Conservation (phyloP, 92 coral and sea anemone species). For the Scolanthus callimorphus region DNA sequence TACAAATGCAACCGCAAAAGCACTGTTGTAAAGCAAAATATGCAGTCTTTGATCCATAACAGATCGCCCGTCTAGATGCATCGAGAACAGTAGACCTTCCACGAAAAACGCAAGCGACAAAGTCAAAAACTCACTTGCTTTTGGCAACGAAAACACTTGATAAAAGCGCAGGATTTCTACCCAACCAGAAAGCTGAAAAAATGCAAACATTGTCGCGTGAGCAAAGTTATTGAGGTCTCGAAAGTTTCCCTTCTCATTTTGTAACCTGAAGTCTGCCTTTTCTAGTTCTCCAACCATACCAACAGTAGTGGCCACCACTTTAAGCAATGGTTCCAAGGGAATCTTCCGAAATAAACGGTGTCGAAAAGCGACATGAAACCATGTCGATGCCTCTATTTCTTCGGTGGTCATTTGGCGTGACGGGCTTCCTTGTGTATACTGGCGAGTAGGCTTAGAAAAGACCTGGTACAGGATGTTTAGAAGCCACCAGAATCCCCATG, state of each 20-base stretch:
- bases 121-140: constrained; percentile 21
- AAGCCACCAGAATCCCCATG: background rate
- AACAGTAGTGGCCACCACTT: constrained; percentile 5
- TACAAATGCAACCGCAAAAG: constrained; percentile 33
- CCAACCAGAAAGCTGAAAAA: constrained; percentile 19
- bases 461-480: background rate
- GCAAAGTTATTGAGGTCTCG: constrained; percentile 39
- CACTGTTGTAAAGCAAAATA: constrained; percentile 22
- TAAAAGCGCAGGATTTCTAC: constrained; percentile 44
- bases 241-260: constrained; percentile 24
- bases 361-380: constrained; percentile 32
- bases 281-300: constrained; percentile 42
- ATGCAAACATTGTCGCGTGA: constrained; percentile 46
- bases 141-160: constrained; percentile 17
- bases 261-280: constrained; percentile 13
- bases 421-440: background rate
- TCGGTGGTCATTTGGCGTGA: background rate
- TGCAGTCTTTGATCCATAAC: constrained; percentile 40
- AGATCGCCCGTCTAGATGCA: constrained; percentile 49
- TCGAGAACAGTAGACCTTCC: constrained; percentile 48
- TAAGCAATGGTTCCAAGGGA: constrained; percentile 44
- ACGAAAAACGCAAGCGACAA: constrained; percentile 30
- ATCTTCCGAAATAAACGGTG: background rate
- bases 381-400: constrained; percentile 31
- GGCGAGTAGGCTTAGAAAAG: background rate